Evolutionary conservation across 2,888 invertebrate genomes (phyloP).

Genomic region (Caenorhabditis macrosperma): DNA sequence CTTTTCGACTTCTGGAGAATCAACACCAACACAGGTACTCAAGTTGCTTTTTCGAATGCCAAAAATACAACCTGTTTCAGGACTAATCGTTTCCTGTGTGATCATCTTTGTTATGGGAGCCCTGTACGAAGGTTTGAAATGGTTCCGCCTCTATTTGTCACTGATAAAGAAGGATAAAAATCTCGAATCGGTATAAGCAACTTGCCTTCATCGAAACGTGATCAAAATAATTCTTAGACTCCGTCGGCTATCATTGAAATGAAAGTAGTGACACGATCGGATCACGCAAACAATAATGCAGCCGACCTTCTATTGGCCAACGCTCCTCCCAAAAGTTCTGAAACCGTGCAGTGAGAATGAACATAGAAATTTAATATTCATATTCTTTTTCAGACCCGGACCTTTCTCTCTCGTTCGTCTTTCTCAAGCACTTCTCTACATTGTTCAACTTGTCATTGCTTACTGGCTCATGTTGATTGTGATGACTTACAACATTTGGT

Average conservation of each 20-base stretch:
- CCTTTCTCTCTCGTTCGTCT: slow-evolving; percentile 33
- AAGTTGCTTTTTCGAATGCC: background rate
- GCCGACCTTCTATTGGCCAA: slow-evolving; percentile 14
- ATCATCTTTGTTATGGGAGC: slow-evolving; percentile 93
- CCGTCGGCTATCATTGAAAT: too few species aligned
- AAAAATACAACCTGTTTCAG: slow-evolving; percentile 64
- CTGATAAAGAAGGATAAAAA: background rate
- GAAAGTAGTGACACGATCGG: too few species aligned
- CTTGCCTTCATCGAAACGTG: too few species aligned
- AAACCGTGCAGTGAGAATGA: too few species aligned
- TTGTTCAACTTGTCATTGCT: slow-evolving; percentile 73
- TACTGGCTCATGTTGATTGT: slow-evolving; percentile 78
- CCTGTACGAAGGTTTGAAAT: slow-evolving; percentile 95
- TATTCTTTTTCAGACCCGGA: slow-evolving; percentile 23
- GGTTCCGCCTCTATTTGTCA: slow-evolving; percentile 79
- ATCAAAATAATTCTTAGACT: too few species aligned
- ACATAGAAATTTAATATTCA: too few species aligned
- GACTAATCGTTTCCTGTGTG: slow-evolving; percentile 90
- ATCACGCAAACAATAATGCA: too few species aligned
- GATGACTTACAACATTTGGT: slow-evolving; percentile 78
- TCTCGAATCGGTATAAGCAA: slow-evolving; percentile 14
- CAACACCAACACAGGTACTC: slow-evolving; percentile 51
- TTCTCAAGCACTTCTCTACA: slow-evolving; percentile 50
- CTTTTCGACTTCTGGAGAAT: slow-evolving; percentile 78
- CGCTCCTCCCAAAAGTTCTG: background rate